Conservation (phyloP, 1,140 invertebrate species). For the Caenorhabditis remanei region DNA sequence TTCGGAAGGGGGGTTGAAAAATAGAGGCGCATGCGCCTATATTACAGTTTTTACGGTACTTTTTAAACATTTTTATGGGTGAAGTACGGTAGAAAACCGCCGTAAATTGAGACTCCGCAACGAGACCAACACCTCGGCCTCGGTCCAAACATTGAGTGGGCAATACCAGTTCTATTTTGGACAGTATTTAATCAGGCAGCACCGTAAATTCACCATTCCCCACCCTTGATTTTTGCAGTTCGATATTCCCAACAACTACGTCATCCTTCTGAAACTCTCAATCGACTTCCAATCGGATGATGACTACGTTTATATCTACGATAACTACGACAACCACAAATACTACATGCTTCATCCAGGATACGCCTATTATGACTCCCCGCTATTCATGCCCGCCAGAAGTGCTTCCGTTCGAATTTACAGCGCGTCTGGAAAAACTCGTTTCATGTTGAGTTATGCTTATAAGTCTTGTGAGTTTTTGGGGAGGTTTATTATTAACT, state of each 20-base stretch:
- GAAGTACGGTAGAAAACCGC: too few species aligned
- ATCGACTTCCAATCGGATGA: neutral
- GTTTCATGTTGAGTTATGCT: neutral
- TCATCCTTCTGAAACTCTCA: neutral
- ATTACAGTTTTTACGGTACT: too few species aligned
- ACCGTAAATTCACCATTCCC: too few species aligned
- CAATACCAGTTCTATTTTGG: too few species aligned
- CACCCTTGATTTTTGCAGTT: neutral
- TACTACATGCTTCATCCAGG: neutral
- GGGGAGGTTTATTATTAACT: too few species aligned
- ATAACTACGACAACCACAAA: neutral
- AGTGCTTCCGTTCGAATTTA: neutral
- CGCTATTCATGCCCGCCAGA: neutral
- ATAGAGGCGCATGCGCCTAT: too few species aligned
- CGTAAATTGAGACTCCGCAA: too few species aligned
- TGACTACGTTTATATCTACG: neutral
- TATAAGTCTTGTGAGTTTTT: constrained; percentile 4
- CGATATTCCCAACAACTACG: neutral
- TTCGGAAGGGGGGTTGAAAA: too few species aligned
- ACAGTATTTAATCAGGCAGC: too few species aligned
- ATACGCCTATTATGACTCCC: neutral
- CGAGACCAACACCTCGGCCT: too few species aligned
- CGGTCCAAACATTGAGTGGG: too few species aligned
- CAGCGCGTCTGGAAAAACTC: neutral
- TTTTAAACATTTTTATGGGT: too few species aligned